Evolutionary conservation across 2,888 invertebrate genomes (phyloP), one percentile per base, ranked within the genome.

Genomic region (Diachrysia chrysitis): DNA sequence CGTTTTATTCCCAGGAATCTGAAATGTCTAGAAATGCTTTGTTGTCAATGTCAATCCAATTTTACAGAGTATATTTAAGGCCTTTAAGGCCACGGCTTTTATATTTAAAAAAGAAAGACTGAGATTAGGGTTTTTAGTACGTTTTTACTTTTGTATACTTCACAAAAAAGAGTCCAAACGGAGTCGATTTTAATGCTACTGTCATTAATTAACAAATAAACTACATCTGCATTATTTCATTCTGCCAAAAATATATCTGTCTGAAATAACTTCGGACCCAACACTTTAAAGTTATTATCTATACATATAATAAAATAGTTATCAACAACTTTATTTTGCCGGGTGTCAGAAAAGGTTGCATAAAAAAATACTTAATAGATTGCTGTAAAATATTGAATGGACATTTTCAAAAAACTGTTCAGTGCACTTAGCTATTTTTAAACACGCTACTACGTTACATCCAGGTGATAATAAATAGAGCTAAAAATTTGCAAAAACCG

Each of bases 21-120:
- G 58, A 46, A 6, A 17, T 16, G 4, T 17, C 83, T 87, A 58
- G 88, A 87, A 81, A 71, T 42, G 83, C 66, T 75, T 48, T 61
- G 14, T 21, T 21, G 3, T 9, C 2, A 4, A 7, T 32, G 19
- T 21, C 53, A 25, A 17, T 56, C 29, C 56, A 56, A 56, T 32
- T 56, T 35, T 2, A 32, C 7, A 10, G 21, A 16, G 21, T 57
- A 37, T 16, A 23, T 23, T n/a, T n/a, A 23, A 51, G n/a, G 2
- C n/a, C 6, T 42, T 42, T 42, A 5, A 0, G 42, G n/a, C 42
- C 16, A n/a, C 32, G 42, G 42, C n/a, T 42, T 14, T 42, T 42
- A 42, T 42, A 42, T 42, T 42, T 42, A n/a, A n/a, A 42, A 42
- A 37, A 37, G 37, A 37, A 42, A 42, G n/a, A 6, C 42, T 6